A percentile compares a stretch with the other conserved stretches of the same genome.
Evolutionary conservation across 2,888 invertebrate genomes (phyloP).

Genomic region (Mesochorus sp.): DNA sequence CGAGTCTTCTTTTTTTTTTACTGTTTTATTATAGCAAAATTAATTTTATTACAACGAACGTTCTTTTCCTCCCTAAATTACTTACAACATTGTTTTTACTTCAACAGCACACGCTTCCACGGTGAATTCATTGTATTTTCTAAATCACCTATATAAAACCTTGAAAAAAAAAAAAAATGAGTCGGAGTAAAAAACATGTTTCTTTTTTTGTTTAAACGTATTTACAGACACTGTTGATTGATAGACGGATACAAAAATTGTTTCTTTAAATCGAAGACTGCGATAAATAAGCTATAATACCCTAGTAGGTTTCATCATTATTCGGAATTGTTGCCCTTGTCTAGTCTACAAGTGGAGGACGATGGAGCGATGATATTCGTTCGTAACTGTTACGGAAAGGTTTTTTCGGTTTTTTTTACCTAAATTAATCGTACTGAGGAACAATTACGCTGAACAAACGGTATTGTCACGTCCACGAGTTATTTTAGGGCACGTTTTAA

Average conservation of each 20-base stretch:
- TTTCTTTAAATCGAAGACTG: constrained; percentile 45
- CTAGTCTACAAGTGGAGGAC: constrained; percentile 14
- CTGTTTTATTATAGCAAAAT: constrained; percentile 47
- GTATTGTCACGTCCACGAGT: too few relatives aligned
- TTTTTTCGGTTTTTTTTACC: neutral
- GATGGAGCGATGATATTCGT: constrained; percentile 28
- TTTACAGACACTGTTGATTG: constrained; percentile 56
- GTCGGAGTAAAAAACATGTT: constrained; percentile 36
- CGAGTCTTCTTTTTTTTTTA: neutral
- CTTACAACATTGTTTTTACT: constrained; percentile 26
- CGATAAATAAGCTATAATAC: constrained; percentile 48
- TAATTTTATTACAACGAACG: constrained; percentile 17
- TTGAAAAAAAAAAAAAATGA: constrained; percentile 24
- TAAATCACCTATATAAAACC: constrained; percentile 38
- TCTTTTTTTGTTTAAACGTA: constrained; percentile 36
- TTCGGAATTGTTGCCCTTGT: constrained; percentile 32
- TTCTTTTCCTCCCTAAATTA: constrained; percentile 5
- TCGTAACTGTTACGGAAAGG: neutral
- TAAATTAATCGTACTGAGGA: too few relatives aligned
- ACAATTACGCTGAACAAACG: too few relatives aligned
- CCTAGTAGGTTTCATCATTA: constrained; percentile 40
- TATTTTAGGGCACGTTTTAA: too few relatives aligned
- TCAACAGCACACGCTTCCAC: neutral
- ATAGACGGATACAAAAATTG: constrained; percentile 40
- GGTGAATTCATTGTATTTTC: constrained; percentile 13